Evolutionary conservation across 2,797 vertebrate genomes (phyloP), one percentile per base, ranked within the genome.

Genomic region (Alectoris magna): DNA sequence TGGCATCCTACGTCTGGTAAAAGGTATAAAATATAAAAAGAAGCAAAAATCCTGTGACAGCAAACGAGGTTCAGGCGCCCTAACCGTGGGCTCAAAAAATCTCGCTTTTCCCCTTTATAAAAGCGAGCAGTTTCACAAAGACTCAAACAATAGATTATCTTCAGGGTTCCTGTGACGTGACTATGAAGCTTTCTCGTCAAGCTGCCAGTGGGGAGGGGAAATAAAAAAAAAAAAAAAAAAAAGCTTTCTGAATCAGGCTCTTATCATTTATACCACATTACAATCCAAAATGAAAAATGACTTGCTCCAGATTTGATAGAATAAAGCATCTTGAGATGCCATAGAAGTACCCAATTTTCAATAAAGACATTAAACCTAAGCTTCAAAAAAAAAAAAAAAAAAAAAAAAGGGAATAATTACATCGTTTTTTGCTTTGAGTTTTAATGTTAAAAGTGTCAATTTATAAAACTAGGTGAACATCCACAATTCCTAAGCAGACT

Each of bases 381-480:
- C 96, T 93, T 97, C 94, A 96, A 93, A 96, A 94, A 49, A 49
- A 49, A 48, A 48, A 48, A 44, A 44, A 46, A 46, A 48, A 48
- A 49, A 48, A 48, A 48, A 23, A 94, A 72, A 81, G 68, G 49
- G 87, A 97, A 96, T 96, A 97, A 97, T 97, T 97, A 97, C 96
- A 96, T 95, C 16, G 1, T 59, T 95, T 97, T 97, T 97, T 97
- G 95, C 95, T 97, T 96, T 96, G 94, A 95, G 95, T 97, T 97
- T 93, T 94, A 95, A 96, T 91, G 94, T 96, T 96, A 96, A 97
- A 97, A 96, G 94, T 96, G 91, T 94, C 95, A 95, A 95, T 96
- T 97, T 96, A 96, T 95, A 94, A 95, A 97, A 96, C 97, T 96
- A 96, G 95, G 97, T 96, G 96, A 97, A 96, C 94, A 97, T 85